These are phyloP conservation scores for Buphagus erythrorhynchus DNA, from an alignment of 2,797 vertebrate genomes.

Conservation along the genomic window DNA sequence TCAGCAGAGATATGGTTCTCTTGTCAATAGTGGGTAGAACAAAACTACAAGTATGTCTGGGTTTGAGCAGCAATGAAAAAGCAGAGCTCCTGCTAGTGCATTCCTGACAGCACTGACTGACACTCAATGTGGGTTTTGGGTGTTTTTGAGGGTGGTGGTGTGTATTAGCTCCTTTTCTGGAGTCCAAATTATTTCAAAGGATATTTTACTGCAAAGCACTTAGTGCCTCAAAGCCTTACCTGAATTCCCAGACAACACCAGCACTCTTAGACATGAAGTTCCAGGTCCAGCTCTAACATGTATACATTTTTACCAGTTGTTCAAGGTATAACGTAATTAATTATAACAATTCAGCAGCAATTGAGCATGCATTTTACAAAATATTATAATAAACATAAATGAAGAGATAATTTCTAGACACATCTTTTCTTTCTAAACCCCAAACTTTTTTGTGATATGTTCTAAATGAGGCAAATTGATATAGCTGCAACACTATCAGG, in stretches of 20 bases:
- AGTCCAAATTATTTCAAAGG: background rate
- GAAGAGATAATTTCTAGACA: constrained; percentile 64
- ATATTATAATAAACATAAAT: constrained; percentile 66
- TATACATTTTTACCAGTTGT: constrained; percentile 27
- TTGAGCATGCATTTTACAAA: constrained; percentile 61
- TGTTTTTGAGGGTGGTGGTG: background rate
- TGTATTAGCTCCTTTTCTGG: background rate
- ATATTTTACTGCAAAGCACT: background rate
- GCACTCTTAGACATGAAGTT: background rate
- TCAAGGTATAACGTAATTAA: constrained; percentile 62
- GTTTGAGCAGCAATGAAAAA: background rate
- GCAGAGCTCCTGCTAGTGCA: background rate
- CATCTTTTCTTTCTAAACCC: constrained; percentile 57
- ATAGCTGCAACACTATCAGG: constrained; percentile 52
- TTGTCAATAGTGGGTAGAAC: background rate
- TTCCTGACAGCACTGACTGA: background rate
- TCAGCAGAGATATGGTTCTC: background rate
- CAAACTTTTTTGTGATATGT: constrained; percentile 16
- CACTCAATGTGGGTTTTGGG: rapidly evolving
- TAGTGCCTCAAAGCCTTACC: background rate
- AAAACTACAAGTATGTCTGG: background rate
- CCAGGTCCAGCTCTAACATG: background rate
- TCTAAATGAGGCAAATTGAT: constrained; percentile 63
- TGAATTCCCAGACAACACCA: background rate
- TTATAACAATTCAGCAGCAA: constrained; percentile 63